Evolutionary conservation across 2,888 invertebrate genomes (phyloP).

Genomic region (Schizotus pectinicornis): DNA sequence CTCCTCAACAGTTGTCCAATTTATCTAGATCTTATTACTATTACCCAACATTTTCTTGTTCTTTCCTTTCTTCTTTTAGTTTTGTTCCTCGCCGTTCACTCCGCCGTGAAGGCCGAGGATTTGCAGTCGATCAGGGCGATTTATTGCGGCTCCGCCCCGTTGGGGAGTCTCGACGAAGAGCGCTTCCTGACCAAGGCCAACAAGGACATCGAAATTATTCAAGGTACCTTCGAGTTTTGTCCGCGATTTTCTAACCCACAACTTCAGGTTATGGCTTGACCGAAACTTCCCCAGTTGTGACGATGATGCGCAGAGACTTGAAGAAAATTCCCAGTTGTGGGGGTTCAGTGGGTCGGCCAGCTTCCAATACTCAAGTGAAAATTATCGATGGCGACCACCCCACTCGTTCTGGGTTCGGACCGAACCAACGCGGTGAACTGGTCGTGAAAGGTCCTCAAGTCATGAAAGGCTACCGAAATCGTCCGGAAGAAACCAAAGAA

Average conservation of each 20-base stretch:
- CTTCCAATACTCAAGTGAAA: slow-evolving; percentile 68
- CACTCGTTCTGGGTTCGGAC: slow-evolving; percentile 60
- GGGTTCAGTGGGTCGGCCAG: slow-evolving; percentile 62
- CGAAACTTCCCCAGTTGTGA: slow-evolving; percentile 68
- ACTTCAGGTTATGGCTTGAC: slow-evolving; percentile 68
- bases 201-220: slow-evolving; percentile 41
- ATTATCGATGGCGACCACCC: slow-evolving; percentile 60
- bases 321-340: slow-evolving; percentile 65
- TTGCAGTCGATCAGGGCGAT: slow-evolving; percentile 63
- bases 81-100: slow-evolving; percentile 57
- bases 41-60: no score
- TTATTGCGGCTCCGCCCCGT: slow-evolving; percentile 73
- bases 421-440: slow-evolving; percentile 71
- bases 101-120: slow-evolving; percentile 65
- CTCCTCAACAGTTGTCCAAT: no score
- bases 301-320: slow-evolving; percentile 65
- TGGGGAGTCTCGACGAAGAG: slow-evolving; percentile 65
- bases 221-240: slow-evolving; percentile 40
- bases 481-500: slow-evolving; percentile 72
- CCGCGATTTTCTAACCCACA: no score
- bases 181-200: slow-evolving; percentile 61
- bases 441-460: slow-evolving; percentile 77
- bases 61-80: slow-evolving; percentile 17
- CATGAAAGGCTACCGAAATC: slow-evolving; percentile 77
- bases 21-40: no score